A percentile compares a stretch with the other conserved stretches of the same genome.
These are phyloP conservation scores for Emys orbicularis DNA, from an alignment of 2,797 vertebrate species.

Conservation along the genomic window DNA sequence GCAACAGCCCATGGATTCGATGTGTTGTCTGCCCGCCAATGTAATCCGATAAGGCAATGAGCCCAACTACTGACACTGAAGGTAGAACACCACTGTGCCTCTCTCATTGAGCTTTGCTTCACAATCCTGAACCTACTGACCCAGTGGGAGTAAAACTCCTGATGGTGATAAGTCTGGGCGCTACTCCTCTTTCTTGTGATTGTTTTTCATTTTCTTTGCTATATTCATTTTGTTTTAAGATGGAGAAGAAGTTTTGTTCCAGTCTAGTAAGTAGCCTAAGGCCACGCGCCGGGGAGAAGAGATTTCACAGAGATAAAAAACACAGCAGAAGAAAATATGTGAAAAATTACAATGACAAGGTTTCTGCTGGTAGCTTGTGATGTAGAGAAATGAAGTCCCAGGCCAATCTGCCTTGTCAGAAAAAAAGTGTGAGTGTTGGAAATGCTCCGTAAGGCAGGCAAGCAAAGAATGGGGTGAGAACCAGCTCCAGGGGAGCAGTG, in stretches of 20 bases:
- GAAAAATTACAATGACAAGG: constrained; percentile 61
- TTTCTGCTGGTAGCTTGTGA: constrained; percentile 56
- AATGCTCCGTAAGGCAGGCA: constrained; percentile 45
- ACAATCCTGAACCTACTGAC: background rate
- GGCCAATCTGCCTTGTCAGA: constrained; percentile 59
- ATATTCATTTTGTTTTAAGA: constrained; percentile 39
- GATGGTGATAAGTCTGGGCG: background rate
- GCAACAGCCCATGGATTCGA: background rate
- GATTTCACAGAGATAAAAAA: constrained; percentile 65
- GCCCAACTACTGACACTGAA: background rate
- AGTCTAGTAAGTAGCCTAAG: constrained; percentile 42
- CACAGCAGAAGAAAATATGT: constrained; percentile 55
- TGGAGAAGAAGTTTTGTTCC: constrained; percentile 48
- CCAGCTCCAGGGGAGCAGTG: background rate
- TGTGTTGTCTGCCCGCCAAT: background rate
- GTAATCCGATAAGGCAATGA: background rate
- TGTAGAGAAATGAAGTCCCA: constrained; percentile 71
- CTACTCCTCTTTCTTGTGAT: background rate
- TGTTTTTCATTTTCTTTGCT: constrained; percentile 13
- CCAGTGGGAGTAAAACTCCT: background rate
- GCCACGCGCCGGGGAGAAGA: background rate
- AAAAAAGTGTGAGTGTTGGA: constrained; percentile 25
- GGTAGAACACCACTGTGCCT: background rate
- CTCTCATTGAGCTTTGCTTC: background rate
- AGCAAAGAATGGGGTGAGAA: constrained; percentile 17